Base-by-base conservation (phyloP, 2,888 invertebrate species). In the Synanthedon myopaeformis region DNA sequence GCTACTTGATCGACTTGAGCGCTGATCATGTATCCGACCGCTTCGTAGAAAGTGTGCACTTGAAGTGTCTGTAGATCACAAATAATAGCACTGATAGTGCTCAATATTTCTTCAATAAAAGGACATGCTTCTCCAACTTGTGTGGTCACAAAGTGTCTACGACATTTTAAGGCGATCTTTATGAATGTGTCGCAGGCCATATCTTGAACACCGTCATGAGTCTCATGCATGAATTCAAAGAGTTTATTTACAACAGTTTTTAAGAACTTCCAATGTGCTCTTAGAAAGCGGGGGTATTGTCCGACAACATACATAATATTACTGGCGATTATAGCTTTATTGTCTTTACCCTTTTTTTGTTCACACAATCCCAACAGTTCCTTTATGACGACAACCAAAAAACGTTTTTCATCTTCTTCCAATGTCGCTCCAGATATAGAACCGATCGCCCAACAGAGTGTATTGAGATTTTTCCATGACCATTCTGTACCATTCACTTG, bases 151-250 rank as follows among this genome's bases (percentile, higher is more conserved):
- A 99, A 99, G 87, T 99, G 99, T 66, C 98, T 91, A 59, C 97
- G 91, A 86, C 99, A 99, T 84, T 99, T 99, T 68, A 97, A 91
- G 41, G 99, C 97, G 72, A 99, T 99, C 89, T 99, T 99, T 65
- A 99, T 99, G 79, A 99, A 99, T 48, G 99, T 99, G 88, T 99
- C 99, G 89, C 99, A 99, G 57, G 99, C 99, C 99, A 99, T 99
- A 74, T 99, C 99, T 84, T 99, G 99, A 35, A 99, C 99, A 69
- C 99, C 99, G 79, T 99, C 99, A 78, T 99, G 99, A 54, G 98
- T 98, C 89, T 99, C 99, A 79, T 99, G 99, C 99, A 99, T 99
- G 81, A 99, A 99, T 88, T 99, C 99, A 88, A 99, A 99, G 55
- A 99, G 90, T 89, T 99, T 99, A 89, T 99, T 99, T 57, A 99